phyloP scores from a whole-genome alignment of 2,113 vertebrate species.

The Rhegmatorhina hoffmannsi region DNA sequence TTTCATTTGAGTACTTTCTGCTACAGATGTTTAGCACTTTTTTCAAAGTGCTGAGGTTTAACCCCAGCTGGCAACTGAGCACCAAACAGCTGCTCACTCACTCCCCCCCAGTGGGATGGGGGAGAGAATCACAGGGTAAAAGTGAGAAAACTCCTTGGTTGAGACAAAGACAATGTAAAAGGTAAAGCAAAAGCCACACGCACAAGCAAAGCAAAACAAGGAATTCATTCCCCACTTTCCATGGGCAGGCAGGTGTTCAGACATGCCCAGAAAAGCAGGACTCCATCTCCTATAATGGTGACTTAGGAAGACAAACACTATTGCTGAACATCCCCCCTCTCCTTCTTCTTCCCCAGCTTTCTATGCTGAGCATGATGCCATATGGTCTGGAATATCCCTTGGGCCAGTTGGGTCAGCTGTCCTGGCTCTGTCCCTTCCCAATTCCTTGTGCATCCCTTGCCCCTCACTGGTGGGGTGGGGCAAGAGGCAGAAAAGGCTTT shows the following conservation, averaged over 20 bases:
- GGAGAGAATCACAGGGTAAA: not conserved
- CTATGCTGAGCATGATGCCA: not conserved
- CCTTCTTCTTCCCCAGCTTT: not conserved
- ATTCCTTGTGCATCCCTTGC: not conserved
- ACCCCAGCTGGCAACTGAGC: not conserved
- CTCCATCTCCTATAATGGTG: no score
- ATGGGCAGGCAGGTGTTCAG: not conserved
- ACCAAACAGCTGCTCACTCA: fast-evolving
- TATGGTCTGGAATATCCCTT: not conserved
- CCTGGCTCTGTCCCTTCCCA: not conserved
- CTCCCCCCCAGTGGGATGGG: not conserved
- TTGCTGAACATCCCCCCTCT: not conserved
- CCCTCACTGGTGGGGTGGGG: fast-evolving
- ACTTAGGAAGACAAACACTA: not conserved
- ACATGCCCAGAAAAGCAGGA: not conserved
- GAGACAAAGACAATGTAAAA: not conserved
- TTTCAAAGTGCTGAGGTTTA: not conserved
- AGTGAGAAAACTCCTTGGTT: not conserved
- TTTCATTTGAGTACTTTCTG: not conserved
- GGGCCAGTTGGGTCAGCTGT: not conserved
- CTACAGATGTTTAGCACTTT: not conserved
- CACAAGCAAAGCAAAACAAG: not conserved
- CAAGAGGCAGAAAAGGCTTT: not conserved
- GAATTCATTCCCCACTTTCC: not conserved
- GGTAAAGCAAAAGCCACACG: not conserved